Conservation (phyloP, 2,888 invertebrate species). For the Tinea semifulvella region DNA sequence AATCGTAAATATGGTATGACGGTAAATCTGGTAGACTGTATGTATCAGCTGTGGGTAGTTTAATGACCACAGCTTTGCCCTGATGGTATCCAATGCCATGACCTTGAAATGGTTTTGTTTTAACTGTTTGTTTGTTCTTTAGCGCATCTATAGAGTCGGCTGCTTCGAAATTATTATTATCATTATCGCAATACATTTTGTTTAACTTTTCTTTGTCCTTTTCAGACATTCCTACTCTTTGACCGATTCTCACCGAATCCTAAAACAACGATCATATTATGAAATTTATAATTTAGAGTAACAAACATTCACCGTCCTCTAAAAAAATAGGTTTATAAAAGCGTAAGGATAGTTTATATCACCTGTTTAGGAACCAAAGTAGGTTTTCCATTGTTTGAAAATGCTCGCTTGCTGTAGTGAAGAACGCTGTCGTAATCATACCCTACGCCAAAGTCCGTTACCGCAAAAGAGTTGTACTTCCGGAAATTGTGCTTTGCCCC, state of each 20-base stretch:
- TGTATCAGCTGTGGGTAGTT: slow-evolving; percentile 44
- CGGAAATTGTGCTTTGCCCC: slow-evolving; percentile 64
- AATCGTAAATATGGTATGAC: slow-evolving; percentile 44
- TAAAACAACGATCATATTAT: too few species aligned
- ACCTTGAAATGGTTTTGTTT: slow-evolving; percentile 53
- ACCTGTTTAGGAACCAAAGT: slow-evolving; percentile 72
- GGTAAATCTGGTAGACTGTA: slow-evolving; percentile 38
- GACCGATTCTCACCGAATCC: slow-evolving; percentile 61
- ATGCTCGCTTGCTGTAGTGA: slow-evolving; percentile 77
- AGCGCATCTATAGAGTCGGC: slow-evolving; percentile 25
- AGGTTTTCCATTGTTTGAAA: slow-evolving; percentile 72
- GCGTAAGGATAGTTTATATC: not conserved
- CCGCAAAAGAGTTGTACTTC: slow-evolving; percentile 70
- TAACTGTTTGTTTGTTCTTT: slow-evolving; percentile 32
- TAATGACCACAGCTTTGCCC: slow-evolving; percentile 59
- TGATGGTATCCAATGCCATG: slow-evolving; percentile 58
- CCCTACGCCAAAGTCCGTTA: slow-evolving; percentile 72
- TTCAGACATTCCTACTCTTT: slow-evolving; percentile 63
- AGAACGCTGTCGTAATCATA: slow-evolving; percentile 81
- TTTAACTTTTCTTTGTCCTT: slow-evolving; percentile 66
- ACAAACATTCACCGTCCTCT: slow-evolving; percentile 60
- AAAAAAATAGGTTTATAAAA: slow-evolving; percentile 11
- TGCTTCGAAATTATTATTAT: slow-evolving; percentile 29
- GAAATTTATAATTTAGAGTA: too few species aligned
- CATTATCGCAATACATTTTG: slow-evolving; percentile 65